Evolutionary conservation across 2,888 invertebrate species (phyloP), one percentile per base, ranked within the genome.

Genomic region (Noctuana brunneofusca): DNA sequence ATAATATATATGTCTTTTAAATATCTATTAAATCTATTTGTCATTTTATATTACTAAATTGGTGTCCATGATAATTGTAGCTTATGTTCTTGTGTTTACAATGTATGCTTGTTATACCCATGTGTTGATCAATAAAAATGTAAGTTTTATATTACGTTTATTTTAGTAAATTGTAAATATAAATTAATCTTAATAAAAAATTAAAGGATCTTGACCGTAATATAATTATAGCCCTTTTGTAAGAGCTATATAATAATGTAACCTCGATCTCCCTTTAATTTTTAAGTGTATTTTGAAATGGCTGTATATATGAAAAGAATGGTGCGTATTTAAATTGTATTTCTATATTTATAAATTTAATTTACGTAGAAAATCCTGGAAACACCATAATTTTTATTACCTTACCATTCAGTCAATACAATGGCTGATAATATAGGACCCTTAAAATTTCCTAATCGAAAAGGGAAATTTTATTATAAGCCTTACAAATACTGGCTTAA

Each of bases 311-410:
- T 11, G 32, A 53, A 32, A 35, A 48, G 54, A 60, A 54, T 60
- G 54, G 48, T 60, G 60, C 60, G 49, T 49, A 55, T 55, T 60
- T 38, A 54, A 60, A 27, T 27, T 18, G 22, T 46, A 54, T 38
- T 54, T 35, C 38, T 57, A 60, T 49, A 60, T 18, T 18, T 41
- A 41, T 38, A 54, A 32, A 60, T 49, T 48, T 60, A 55, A 55
- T 55, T 60, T 54, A 60, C 48, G 53, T 60, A 60, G 54, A 60
- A 60, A 60, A 60, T 60, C 11, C 48, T 54, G n/a, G 46, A 54
- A 12, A 46, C 20, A 16, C 22, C 46, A 46, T 20, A 22, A n/a
- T 12, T 22, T 22, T 8, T 22, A 22, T 22, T 48, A 48, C 1
- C 48, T 48, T 22, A 48, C 54, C 46, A 24, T 48, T 54, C 60